Base-by-base conservation (phyloP, 2,797 vertebrate genomes). In the Pseudochirops cupreus region DNA sequence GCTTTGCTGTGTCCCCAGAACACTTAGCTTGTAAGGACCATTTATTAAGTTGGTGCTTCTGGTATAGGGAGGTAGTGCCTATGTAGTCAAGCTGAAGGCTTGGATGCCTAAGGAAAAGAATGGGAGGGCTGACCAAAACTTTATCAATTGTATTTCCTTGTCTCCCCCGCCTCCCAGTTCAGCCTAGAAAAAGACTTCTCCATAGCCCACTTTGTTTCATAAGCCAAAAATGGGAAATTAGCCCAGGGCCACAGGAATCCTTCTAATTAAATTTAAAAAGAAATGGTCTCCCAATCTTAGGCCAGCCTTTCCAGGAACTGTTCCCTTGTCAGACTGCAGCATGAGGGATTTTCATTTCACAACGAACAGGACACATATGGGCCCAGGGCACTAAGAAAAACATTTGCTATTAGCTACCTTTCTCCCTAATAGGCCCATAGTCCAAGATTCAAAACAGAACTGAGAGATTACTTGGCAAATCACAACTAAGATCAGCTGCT, bases 181-280 rank as follows among this genome's bases (percentile, higher is more conserved):
- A 62, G 95, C 95, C n/a, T 52, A 90, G 91, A 97, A 95, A 74
- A 91, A 46, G 4, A 29, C 1, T 29, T 87, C 90, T 94, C 56
- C 57, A 89, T 46, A 58, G 29, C 52, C 90, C 53, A 91, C 87
- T 58, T 89, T 91, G 53, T 92, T 94, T 94, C 93, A 57, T 33
- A 67, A 97, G 54, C 21, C 94, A 95, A 24, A 31, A 94, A 62
- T 59, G 39, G 50, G 52, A 96, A 95, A 95, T 91, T 92, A 92
- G 87, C 94, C 57, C 1, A 50, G 91, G 94, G 97, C 92, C 93
- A 96, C 92, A 96, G 97, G 97, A 97, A 96, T 96, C 96, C 59
- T 59, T 96, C 58, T 91, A 95, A 62, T 90, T 97, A 91, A 91
- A 92, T 55, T 95, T 55, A 92, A 0, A 0, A 95, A 26, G 62